Evolutionary conservation across 2,113 vertebrate species (phyloP).

Genomic region (Carlito syrichta): DNA sequence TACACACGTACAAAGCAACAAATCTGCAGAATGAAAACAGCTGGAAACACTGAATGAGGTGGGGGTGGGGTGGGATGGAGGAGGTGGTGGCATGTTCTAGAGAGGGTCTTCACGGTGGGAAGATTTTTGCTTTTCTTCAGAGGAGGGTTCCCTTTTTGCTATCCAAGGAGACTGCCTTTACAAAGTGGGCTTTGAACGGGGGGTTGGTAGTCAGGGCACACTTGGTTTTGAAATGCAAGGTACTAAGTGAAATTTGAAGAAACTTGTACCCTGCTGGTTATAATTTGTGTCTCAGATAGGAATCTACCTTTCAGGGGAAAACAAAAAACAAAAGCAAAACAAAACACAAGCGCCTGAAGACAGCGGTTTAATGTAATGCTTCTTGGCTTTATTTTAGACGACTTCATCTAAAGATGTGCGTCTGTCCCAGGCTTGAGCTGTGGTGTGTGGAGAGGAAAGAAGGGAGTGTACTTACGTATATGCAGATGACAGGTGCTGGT

Average conservation of each 20-base stretch:
- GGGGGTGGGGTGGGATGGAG: background rate
- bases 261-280: background rate
- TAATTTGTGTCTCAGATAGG: background rate
- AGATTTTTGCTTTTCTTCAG: background rate
- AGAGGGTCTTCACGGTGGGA: background rate
- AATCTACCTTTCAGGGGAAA: background rate
- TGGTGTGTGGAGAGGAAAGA: accelerated
- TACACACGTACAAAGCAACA: background rate
- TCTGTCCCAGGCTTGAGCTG: background rate
- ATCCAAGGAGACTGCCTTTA: background rate
- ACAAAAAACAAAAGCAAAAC: background rate
- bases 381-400: background rate
- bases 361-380: background rate
- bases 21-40: background rate
- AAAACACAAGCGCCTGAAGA: background rate
- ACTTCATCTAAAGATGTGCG: background rate
- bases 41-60: background rate
- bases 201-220: background rate
- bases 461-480: background rate
- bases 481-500: background rate
- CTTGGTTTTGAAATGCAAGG: background rate
- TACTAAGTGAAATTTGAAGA: background rate
- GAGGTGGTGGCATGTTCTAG: background rate
- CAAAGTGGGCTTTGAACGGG: background rate
- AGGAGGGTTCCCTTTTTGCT: background rate